Conservation (phyloP, 1,140 invertebrate genomes). For the Drosophila santomea region DNA sequence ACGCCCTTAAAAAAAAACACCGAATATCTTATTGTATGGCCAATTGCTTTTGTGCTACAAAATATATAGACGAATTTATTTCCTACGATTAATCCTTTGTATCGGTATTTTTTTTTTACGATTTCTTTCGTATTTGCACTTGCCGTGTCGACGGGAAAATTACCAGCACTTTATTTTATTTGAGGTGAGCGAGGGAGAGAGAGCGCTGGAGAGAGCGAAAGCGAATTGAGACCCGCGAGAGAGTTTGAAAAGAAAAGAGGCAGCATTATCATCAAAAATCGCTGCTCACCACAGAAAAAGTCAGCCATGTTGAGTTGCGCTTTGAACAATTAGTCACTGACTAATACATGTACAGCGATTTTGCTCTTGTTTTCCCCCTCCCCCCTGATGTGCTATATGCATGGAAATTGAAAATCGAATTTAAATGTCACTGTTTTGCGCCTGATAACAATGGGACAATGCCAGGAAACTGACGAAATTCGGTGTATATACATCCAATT, state of each 20-base stretch:
- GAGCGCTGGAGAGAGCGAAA: conserved; percentile 7
- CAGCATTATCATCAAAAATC: conserved; percentile 25
- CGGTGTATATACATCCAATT: conserved; percentile 12
- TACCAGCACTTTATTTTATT: conserved; percentile 30
- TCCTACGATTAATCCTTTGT: conserved; percentile 12
- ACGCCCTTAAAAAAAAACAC: conserved; percentile 21
- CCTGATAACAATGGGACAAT: conserved; percentile 4
- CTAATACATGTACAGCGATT: conserved; percentile 40
- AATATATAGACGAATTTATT: conserved; percentile 11
- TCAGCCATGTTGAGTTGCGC: conserved; percentile 80
- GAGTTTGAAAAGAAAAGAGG: conserved; percentile 28
- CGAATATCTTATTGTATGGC: conserved; percentile 5
- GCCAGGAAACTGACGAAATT: conserved; percentile 3
- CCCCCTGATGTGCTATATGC: conserved; percentile 5
- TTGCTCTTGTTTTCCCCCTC: conserved; percentile 37
- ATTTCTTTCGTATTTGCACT: background rate
- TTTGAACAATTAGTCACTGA: conserved; percentile 68
- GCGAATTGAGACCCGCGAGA: conserved; percentile 1
- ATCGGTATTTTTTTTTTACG: conserved; percentile 5
- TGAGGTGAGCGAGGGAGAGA: conserved; percentile 10
- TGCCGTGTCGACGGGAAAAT: conserved; percentile 14
- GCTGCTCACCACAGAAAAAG: conserved; percentile 67
- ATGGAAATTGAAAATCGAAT: conserved; percentile 19
- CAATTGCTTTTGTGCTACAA: background rate
- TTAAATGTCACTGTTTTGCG: conserved; percentile 6